Conservation (phyloP, 2,797 vertebrate species). For the Sphaeramia orbicularis region DNA sequence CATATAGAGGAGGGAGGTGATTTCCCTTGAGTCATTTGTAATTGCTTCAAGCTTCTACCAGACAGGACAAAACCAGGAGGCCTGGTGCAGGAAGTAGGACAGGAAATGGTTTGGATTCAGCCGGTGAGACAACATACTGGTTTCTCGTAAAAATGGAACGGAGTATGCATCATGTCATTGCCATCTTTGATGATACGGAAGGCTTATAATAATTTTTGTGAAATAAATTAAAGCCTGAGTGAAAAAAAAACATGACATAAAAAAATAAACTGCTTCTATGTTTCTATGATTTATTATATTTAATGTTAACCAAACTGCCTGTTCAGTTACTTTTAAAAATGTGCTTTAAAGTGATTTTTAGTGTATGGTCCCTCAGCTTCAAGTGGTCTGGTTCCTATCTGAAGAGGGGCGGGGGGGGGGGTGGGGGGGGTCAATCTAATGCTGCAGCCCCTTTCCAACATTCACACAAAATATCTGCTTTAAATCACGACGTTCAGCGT, state of each 20-base stretch:
- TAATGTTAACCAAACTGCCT: constrained; percentile 4
- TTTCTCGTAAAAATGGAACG: constrained; percentile 19
- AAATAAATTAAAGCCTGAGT: background rate
- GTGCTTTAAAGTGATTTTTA: constrained; percentile 28
- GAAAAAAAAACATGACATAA: background rate
- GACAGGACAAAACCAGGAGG: constrained; percentile 77
- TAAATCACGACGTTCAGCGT: constrained; percentile 62
- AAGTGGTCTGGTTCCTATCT: constrained; percentile 74
- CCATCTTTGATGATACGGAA: constrained; percentile 1
- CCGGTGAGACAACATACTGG: constrained; percentile 57
- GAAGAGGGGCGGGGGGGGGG: too few species aligned
- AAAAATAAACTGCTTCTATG: background rate
- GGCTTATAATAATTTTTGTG: background rate
- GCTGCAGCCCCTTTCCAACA: constrained; percentile 38
- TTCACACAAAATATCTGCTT: constrained; percentile 68
- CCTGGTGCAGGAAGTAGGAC: constrained; percentile 76
- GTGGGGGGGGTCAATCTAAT: constrained; percentile 55
- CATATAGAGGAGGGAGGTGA: constrained; percentile 70
- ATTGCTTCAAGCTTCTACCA: constrained; percentile 84
- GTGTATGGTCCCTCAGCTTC: constrained; percentile 43
- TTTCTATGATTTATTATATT: constrained; percentile 5
- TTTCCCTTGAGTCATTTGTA: constrained; percentile 77
- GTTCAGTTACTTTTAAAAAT: constrained; percentile 11
- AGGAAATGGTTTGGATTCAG: constrained; percentile 82
- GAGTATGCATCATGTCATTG: constrained; percentile 20